Evolutionary conservation across 2,113 vertebrate genomes (phyloP).

Genomic region (Dipodomys merriami): DNA sequence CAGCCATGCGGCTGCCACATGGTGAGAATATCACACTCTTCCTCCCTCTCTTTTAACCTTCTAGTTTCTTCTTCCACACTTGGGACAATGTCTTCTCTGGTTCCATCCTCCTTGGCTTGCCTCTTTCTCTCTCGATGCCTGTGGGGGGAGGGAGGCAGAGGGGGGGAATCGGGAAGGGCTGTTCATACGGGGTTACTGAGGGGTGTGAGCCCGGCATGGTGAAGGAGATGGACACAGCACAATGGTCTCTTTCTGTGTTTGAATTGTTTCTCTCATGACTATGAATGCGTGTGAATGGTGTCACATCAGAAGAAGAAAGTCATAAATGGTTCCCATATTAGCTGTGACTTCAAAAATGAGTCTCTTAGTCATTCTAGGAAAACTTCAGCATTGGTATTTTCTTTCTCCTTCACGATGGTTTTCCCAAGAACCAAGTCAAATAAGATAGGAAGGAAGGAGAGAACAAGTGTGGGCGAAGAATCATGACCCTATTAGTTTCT

Average conservation of each 20-base stretch:
- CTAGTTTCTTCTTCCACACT: background rate
- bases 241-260: background rate
- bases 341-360: background rate
- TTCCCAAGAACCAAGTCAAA: background rate
- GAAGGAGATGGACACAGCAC: background rate
- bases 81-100: background rate
- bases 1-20: too few relatives aligned
- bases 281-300: background rate
- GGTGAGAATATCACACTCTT: background rate
- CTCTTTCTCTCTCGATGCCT: background rate
- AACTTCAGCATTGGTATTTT: background rate
- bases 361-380: background rate
- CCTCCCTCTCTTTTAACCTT: background rate
- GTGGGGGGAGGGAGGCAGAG: background rate
- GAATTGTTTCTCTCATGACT: background rate
- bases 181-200: too few relatives aligned
- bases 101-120: background rate
- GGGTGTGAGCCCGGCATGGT: background rate
- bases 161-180: background rate
- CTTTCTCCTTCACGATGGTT: background rate
- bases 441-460: too few relatives aligned
- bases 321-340: background rate
- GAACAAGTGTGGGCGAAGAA: background rate
- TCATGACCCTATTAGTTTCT: background rate
- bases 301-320: background rate